phyloP scores from a whole-genome alignment of 2,888 invertebrate species.

The Nesidiocoris tenuis region DNA sequence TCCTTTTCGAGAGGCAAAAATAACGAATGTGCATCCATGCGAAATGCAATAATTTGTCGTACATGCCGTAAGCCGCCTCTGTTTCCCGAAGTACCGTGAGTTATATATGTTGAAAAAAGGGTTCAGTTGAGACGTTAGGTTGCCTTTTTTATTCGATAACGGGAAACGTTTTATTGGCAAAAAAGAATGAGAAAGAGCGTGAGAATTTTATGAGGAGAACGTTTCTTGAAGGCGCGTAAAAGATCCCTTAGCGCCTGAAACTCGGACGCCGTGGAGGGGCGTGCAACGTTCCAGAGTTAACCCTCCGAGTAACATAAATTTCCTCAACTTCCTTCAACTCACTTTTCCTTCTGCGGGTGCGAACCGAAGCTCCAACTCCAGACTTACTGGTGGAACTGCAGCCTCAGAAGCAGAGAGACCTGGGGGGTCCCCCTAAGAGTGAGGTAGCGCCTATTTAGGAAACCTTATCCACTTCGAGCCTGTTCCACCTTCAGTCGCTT shows the following conservation, averaged over 20 bases:
- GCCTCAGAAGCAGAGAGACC: no score
- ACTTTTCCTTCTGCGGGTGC: not conserved
- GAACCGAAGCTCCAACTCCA: not conserved
- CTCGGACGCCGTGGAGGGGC: not conserved
- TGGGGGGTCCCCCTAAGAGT: constrained; percentile 27
- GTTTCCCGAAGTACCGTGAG: no score
- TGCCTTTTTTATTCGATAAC: not conserved
- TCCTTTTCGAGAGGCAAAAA: no score
- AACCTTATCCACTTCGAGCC: constrained; percentile 40
- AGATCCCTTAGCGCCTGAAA: constrained; percentile 27
- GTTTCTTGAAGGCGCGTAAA: constrained; percentile 18
- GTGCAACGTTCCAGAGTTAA: constrained; percentile 13
- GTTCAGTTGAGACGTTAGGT: no score
- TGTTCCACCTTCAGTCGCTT: constrained; percentile 16
- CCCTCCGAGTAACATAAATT: constrained; percentile 42
- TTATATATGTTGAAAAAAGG: no score
- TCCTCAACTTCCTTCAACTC: constrained; percentile 41
- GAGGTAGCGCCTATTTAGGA: constrained; percentile 40
- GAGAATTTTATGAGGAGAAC: constrained; percentile 34
- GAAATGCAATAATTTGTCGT: no score
- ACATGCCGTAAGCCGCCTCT: no score
- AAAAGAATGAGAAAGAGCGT: constrained; percentile 20
- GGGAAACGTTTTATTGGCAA: not conserved
- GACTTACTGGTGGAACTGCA: not conserved
- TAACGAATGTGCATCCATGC: no score